phyloP scores from a whole-genome alignment of 1,140 invertebrate genomes.

The fruit fly (Drosophila melanogaster) region DNA sequence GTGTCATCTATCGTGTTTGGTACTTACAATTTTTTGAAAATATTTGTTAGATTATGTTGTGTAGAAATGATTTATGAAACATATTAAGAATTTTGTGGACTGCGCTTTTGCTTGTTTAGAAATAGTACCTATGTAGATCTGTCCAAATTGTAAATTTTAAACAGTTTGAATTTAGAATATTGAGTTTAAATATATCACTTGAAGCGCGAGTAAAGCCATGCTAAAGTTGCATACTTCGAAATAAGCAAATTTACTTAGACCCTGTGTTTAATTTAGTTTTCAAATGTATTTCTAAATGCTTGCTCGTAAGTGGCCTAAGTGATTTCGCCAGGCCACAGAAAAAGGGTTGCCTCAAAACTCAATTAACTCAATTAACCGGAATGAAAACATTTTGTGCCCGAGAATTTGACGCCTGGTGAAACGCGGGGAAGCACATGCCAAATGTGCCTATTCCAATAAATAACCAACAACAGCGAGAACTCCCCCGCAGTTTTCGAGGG shows the following conservation, averaged over 20 bases:
- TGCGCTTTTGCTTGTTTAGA: no score
- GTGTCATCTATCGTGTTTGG: no score
- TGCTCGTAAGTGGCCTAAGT: conserved; percentile 19
- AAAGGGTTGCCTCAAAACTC: conserved; percentile 21
- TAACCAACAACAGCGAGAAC: conserved; percentile 37
- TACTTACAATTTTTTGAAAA: no score
- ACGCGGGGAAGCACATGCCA: conserved; percentile 63
- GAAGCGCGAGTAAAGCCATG: no score
- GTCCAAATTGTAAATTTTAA: no score
- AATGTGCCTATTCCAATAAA: conserved; percentile 58
- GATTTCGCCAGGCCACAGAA: conserved; percentile 9
- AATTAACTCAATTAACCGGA: conserved; percentile 41
- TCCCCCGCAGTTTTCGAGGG: conserved; percentile 37
- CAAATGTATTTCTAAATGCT: conserved; percentile 11
- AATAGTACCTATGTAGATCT: neutral
- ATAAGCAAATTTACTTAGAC: neutral
- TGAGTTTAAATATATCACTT: neutral
- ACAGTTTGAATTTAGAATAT: no score
- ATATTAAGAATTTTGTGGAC: no score
- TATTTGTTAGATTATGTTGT: neutral
- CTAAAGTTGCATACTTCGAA: no score
- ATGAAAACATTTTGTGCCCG: conserved; percentile 29
- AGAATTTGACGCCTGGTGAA: conserved; percentile 35
- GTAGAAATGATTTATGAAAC: neutral
- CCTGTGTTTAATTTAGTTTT: neutral